These are phyloP conservation scores for Garrulus glandarius DNA, from an alignment of 2,797 vertebrate species.

Conservation along the genomic window DNA sequence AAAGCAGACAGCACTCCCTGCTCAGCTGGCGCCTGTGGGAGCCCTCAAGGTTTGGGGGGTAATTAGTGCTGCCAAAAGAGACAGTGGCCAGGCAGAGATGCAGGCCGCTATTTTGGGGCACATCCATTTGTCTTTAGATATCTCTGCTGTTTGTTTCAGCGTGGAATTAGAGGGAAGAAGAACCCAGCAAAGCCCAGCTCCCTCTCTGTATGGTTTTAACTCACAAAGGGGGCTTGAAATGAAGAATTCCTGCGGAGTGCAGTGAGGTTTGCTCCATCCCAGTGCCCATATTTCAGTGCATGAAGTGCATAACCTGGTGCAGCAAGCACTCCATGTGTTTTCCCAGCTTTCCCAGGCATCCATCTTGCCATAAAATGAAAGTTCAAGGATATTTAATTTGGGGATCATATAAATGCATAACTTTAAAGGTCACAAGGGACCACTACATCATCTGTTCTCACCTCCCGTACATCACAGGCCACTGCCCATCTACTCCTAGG, in stretches of 20 bases:
- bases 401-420: not conserved
- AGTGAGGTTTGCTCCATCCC: not conserved
- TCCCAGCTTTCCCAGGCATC: not conserved
- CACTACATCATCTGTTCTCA: not conserved
- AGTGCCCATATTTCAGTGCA: not conserved
- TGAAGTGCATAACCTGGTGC: not conserved
- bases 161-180: not conserved
- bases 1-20: not conserved
- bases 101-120: not conserved
- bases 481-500: not conserved
- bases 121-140: not conserved
- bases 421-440: not conserved
- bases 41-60: not conserved
- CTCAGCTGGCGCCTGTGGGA: not conserved
- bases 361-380: not conserved
- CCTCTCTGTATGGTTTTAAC: not conserved
- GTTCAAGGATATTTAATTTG: conserved; percentile 7
- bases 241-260: not conserved
- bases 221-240: not conserved
- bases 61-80: not conserved
- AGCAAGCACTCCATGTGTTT: not conserved
- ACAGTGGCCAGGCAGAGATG: not conserved
- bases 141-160: not conserved
- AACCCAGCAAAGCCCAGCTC: not conserved
- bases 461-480: not conserved